A percentile compares a stretch with the other conserved stretches of the same genome.
Evolutionary conservation across 2,113 vertebrate genomes (phyloP).

Genomic region (Hassar affinis): DNA sequence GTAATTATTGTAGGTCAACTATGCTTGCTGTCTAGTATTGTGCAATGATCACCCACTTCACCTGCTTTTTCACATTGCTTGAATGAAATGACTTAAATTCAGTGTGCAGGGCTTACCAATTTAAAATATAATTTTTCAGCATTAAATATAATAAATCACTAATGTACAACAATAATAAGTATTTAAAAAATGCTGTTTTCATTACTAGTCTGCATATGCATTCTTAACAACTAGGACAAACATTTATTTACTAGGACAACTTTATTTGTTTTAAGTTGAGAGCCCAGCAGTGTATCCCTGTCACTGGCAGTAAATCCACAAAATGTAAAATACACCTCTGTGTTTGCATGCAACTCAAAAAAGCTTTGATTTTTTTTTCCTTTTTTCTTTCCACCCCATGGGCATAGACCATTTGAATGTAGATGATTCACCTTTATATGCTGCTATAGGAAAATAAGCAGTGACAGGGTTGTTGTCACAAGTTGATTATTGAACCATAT

Average conservation of each 20-base stretch:
- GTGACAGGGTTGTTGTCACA: neutral
- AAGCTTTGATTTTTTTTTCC: neutral
- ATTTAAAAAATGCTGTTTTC: neutral
- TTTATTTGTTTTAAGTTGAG: neutral
- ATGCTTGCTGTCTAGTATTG: neutral
- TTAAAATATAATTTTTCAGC: neutral
- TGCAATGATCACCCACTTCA: neutral
- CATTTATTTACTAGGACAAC: no score
- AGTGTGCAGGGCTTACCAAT: neutral
- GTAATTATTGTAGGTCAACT: neutral
- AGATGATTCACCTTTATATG: neutral
- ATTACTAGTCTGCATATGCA: neutral
- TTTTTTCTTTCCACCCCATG: neutral
- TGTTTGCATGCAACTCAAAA: neutral
- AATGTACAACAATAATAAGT: neutral
- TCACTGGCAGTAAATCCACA: neutral
- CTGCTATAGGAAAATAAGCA: neutral
- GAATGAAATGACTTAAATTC: neutral
- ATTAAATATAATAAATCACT: neutral
- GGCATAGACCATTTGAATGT: neutral
- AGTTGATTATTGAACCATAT: neutral
- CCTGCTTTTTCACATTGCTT: neutral
- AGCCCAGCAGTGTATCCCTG: neutral
- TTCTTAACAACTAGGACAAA: neutral
- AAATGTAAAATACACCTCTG: neutral